Percentiles rank a stretch among this genome's conserved stretches.
Conservation (phyloP, 2,797 vertebrate species). For the Arnoldichthys spilopterus region DNA sequence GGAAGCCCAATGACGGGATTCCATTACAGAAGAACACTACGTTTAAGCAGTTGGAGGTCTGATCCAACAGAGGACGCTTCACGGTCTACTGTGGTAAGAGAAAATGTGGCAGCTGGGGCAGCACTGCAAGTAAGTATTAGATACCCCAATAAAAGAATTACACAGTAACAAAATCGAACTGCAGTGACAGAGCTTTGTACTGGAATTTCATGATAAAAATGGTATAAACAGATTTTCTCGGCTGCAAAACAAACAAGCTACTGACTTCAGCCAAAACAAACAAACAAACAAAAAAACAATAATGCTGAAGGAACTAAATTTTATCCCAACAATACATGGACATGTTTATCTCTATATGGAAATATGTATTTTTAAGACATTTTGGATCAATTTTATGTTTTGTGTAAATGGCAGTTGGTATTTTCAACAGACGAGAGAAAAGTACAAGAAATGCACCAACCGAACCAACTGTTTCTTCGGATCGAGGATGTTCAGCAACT, state of each 20-base stretch:
- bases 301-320: too few relatives aligned
- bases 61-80: not conserved
- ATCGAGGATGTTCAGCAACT: slow-evolving; percentile 97
- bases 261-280: too few relatives aligned
- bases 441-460: slow-evolving; percentile 69
- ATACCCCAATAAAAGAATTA: not conserved
- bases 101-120: not conserved
- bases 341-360: too few relatives aligned
- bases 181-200: not conserved
- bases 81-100: not conserved
- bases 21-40: slow-evolving; percentile 13
- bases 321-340: too few relatives aligned
- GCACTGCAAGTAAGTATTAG: not conserved
- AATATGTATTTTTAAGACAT: too few relatives aligned
- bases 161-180: not conserved
- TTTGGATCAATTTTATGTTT: too few relatives aligned
- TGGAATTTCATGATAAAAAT: too few relatives aligned
- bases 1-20: slow-evolving; percentile 29
- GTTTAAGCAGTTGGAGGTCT: not conserved
- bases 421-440: slow-evolving; percentile 12
- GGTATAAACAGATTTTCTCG: not conserved
- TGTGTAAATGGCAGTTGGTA: too few relatives aligned
- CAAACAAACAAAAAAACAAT: too few relatives aligned
- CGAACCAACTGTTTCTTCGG: slow-evolving; percentile 98
- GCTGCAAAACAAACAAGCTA: not conserved